Evolutionary conservation across 1,140 invertebrate genomes (phyloP).

Genomic region (Limonius californicus): DNA sequence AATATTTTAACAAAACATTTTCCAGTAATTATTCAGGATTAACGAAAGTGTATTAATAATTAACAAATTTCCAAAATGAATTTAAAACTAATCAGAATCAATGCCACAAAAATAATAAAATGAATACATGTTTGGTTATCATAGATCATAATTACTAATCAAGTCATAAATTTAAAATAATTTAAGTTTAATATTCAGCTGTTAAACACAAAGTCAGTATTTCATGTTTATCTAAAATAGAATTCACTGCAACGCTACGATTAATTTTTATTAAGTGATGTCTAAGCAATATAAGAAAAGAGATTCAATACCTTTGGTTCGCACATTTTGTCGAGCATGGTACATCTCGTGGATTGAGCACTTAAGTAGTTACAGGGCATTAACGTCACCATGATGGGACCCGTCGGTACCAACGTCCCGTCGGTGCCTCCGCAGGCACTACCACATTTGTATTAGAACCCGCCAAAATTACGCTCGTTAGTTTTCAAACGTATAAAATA

Average conservation of each 20-base stretch:
- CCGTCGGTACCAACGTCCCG: constrained; percentile 22
- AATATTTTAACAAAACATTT: too few relatives aligned
- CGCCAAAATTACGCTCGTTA: neutral
- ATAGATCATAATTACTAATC: too few relatives aligned
- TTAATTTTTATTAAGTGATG: too few relatives aligned
- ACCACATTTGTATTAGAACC: neutral
- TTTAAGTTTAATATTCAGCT: too few relatives aligned
- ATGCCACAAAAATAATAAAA: too few relatives aligned
- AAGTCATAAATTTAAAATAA: neutral
- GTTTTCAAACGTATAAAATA: neutral
- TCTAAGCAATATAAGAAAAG: constrained; percentile 2
- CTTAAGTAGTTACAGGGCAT: constrained; percentile 54
- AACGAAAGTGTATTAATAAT: too few relatives aligned
- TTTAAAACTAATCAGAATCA: too few relatives aligned
- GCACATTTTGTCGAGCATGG: constrained; percentile 57
- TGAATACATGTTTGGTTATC: too few relatives aligned
- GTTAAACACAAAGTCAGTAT: neutral
- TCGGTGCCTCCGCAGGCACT: neutral
- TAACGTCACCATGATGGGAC: constrained; percentile 52
- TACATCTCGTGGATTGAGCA: constrained; percentile 49
- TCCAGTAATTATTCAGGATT: too few relatives aligned
- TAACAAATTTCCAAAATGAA: too few relatives aligned
- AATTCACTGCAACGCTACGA: neutral
- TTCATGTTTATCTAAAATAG: neutral
- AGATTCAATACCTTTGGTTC: constrained; percentile 51